Evolutionary conservation across 2,888 invertebrate genomes (phyloP), one percentile per base, ranked within the genome.

Genomic region (Mythimna pallens): DNA sequence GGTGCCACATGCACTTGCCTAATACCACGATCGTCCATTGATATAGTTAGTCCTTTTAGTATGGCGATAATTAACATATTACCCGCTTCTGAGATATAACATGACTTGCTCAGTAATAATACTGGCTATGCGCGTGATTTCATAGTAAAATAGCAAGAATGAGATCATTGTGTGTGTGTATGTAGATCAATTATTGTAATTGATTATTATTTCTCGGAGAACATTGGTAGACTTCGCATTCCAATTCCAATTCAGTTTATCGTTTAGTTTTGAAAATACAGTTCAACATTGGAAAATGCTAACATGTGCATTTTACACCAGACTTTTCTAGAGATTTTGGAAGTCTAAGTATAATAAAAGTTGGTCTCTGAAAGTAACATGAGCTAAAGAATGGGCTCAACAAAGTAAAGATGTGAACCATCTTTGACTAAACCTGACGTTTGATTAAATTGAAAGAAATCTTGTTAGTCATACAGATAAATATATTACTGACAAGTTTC

Each of bases 1-100:
- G 77, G 76, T 86, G 88, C 86, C 90, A 89, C 86, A 87, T 92
- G 92, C 83, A 81, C 72, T 86, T 76, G 63, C 61, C 65, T 76
- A 67, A 65, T 78, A 77, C 47, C 62, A 75, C 57, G 65, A 70
- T 20, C n/a, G 5, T 55, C 57, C 62, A 79, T 77, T 79, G 76
- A 80, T 82, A 82, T 85, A 80, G 65, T 78, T 70, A 55, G 66
- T 63, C 66, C 59, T 86, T 80, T 79, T 64, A 76, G 50, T 76
- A 54, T n/a, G 20, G 73, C 55, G 81, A 72, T 81, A 78, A 84
- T 81, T 64, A 81, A 84, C 47, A 84, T 82, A 82, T 80, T 74
- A 80, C 68, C 57, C 62, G 59, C 63, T 70, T 83, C 75, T 58
- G 34, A 47, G 43, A 78, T 68, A 17, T 54, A 61, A 80, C 47